These are phyloP conservation scores for Prietella phreatophila DNA, from an alignment of 2,113 vertebrate species.

Conservation along the genomic window DNA sequence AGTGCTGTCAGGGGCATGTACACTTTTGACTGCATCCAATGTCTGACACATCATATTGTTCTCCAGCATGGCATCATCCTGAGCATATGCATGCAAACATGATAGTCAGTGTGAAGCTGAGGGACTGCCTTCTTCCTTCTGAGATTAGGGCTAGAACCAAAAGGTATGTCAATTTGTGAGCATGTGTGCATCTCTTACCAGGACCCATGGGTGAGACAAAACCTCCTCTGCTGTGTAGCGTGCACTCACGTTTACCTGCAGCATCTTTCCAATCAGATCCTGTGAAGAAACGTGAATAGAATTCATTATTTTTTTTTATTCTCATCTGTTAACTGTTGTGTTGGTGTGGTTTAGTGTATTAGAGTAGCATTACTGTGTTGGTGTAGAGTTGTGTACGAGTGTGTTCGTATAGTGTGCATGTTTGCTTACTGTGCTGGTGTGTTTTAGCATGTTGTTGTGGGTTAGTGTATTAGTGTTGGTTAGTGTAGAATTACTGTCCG, in stretches of 20 bases:
- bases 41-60: constrained; percentile 86
- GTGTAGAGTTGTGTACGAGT: no score
- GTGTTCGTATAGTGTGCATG: not conserved
- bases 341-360: not conserved
- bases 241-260: constrained; percentile 91
- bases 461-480: not conserved
- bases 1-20: constrained; percentile 20
- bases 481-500: not conserved
- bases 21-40: constrained; percentile 4
- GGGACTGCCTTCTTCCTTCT: not conserved
- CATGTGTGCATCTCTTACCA: constrained; percentile 73
- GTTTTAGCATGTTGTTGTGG: not conserved
- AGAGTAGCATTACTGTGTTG: not conserved
- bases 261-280: constrained; percentile 96
- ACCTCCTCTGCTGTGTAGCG: constrained; percentile 93
- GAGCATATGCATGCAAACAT: not conserved
- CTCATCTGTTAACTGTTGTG: not conserved
- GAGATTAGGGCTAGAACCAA: not conserved
- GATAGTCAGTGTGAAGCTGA: not conserved
- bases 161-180: not conserved
- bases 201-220: constrained; percentile 93
- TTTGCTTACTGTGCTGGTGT: not conserved
- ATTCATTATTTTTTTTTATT: no score
- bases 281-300: constrained; percentile 57
- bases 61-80: constrained; percentile 86